Evolutionary conservation across 2,888 invertebrate species (phyloP).

Genomic region (Atethmia centrago): DNA sequence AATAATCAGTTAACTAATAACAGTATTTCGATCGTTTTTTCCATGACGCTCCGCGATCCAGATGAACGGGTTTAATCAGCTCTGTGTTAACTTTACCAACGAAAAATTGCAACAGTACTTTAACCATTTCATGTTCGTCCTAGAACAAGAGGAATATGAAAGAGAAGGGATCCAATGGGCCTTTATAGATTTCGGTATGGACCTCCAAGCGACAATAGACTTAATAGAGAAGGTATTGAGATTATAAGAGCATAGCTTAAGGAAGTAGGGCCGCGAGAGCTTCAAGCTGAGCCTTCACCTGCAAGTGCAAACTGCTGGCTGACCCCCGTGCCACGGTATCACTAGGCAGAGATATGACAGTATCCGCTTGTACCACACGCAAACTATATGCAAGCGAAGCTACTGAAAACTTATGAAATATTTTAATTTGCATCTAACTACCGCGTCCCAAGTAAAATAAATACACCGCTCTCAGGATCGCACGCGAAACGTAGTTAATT

Average conservation of each 20-base stretch:
- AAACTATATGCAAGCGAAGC: constrained; percentile 69
- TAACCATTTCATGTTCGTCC: constrained; percentile 98
- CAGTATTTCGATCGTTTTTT: constrained; percentile 78
- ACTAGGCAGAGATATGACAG: constrained; percentile 67
- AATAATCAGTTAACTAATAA: constrained; percentile 65
- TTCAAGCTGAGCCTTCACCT: constrained; percentile 81
- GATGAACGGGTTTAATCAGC: constrained; percentile 98
- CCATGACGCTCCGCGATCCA: constrained; percentile 85
- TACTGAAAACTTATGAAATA: constrained; percentile 66
- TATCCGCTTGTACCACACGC: constrained; percentile 74
- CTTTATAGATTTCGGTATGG: constrained; percentile 99
- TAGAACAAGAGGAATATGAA: constrained; percentile 99
- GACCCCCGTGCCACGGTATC: constrained; percentile 70
- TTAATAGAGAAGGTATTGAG: constrained; percentile 96
- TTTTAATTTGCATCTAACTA: constrained; percentile 69
- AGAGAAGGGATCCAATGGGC: constrained; percentile 97
- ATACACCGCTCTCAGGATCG: constrained; percentile 64
- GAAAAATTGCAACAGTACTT: constrained; percentile 99
- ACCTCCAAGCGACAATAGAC: constrained; percentile 97
- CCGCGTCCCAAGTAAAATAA: constrained; percentile 65
- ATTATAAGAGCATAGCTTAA: constrained; percentile 76
- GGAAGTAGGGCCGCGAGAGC: constrained; percentile 80
- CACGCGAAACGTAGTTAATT: constrained; percentile 60
- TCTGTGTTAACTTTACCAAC: constrained; percentile 99
- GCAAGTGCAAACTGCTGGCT: constrained; percentile 79